A percentile compares a stretch with the other conserved stretches of the same genome.
These are phyloP conservation scores for Trogon melanurus DNA, from an alignment of 2,113 vertebrate genomes.

Conservation along the genomic window DNA sequence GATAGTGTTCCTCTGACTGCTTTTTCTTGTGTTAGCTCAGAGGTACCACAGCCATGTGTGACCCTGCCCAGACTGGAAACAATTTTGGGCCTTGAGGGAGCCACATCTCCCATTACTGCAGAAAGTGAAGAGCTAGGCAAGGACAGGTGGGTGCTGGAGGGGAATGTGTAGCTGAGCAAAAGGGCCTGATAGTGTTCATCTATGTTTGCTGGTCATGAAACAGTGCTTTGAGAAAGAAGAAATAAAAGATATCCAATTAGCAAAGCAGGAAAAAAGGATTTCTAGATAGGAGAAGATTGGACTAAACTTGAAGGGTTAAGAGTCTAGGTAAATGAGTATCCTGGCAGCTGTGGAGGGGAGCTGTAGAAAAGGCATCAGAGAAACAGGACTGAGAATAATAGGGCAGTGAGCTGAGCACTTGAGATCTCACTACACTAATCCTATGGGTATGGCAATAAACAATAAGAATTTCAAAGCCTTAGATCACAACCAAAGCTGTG, in stretches of 20 bases:
- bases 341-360: not conserved
- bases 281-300: not conserved
- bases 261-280: not conserved
- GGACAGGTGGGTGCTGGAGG: not conserved
- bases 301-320: not conserved
- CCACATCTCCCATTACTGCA: not conserved
- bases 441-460: not conserved
- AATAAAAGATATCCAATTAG: not conserved
- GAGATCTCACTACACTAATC: not conserved
- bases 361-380: not conserved
- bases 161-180: not conserved
- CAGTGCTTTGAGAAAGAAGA: not conserved
- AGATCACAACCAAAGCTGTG: not conserved
- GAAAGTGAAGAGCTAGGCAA: not conserved
- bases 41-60: not conserved
- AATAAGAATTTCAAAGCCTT: not conserved
- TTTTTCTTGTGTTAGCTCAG: not conserved
- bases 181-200: not conserved
- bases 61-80: not conserved
- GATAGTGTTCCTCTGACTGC: not conserved
- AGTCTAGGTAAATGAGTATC: not conserved
- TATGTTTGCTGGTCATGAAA: not conserved
- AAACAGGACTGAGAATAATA: not conserved
- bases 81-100: fast-evolving
- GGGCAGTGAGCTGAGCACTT: not conserved